phyloP scores from a whole-genome alignment of 2,113 vertebrate species.

The Rostratula benghalensis region DNA sequence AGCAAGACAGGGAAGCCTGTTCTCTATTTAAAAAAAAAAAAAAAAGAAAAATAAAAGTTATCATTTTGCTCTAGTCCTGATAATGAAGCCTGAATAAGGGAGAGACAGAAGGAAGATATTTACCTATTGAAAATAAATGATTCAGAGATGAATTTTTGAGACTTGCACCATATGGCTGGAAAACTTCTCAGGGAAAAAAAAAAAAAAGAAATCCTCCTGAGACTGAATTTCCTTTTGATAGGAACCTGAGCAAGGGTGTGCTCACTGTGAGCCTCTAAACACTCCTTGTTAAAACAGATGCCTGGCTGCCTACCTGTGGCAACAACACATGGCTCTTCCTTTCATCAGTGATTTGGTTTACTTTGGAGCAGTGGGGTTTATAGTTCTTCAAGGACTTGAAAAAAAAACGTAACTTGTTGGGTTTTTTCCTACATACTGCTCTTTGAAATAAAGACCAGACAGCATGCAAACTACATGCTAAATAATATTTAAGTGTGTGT shows the following conservation, averaged over 20 bases:
- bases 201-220: not conserved
- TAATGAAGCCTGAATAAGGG: not conserved
- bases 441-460: not conserved
- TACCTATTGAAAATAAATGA: conserved; percentile 47
- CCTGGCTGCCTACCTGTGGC: conserved; percentile 16
- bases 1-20: not conserved
- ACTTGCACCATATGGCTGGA: conserved; percentile 8
- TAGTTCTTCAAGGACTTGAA: not conserved
- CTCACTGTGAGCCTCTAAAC: not conserved
- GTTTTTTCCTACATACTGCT: not conserved
- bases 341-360: not conserved
- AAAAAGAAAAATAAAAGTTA: not conserved
- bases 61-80: not conserved
- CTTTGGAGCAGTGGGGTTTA: not conserved
- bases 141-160: not conserved
- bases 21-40: not conserved
- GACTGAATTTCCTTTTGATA: conserved; percentile 1
- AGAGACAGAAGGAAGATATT: conserved; percentile 22
- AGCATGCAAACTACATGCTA: conserved; percentile 9
- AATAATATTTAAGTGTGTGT: not conserved
- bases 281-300: not conserved
- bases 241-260: not conserved
- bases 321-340: not conserved
- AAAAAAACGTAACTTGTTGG: fast-evolving
- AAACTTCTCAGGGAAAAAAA: not conserved